Percentiles rank a stretch among this genome's conserved stretches.
Evolutionary conservation across 2,888 invertebrate species (phyloP).

Genomic region (Pseudolycoriella hygida): DNA sequence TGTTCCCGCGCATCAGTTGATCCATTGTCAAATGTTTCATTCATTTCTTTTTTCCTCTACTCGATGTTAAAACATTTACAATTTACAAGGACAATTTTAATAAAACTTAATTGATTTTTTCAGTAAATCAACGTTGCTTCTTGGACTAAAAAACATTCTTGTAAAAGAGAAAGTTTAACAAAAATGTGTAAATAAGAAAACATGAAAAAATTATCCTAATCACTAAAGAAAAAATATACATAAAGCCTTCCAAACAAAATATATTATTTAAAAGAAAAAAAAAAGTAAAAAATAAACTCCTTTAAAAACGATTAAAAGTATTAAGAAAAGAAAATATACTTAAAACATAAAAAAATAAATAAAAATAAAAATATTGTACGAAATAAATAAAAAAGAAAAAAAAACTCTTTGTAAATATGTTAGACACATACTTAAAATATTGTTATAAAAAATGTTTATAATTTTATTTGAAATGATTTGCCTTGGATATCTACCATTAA

Average conservation of each 20-base stretch:
- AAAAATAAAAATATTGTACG: background rate
- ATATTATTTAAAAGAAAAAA: background rate
- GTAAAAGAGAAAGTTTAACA: background rate
- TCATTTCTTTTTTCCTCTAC: too few species aligned
- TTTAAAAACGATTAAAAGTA: background rate
- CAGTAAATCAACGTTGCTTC: conserved; percentile 4
- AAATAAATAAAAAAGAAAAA: background rate
- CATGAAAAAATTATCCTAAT: background rate
- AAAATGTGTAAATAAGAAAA: background rate
- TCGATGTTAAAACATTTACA: background rate
- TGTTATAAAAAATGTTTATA: too few species aligned
- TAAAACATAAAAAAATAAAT: background rate
- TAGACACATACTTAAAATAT: too few species aligned
- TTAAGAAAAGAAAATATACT: background rate
- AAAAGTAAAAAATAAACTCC: background rate
- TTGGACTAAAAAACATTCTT: conserved; percentile 1
- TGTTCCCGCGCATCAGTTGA: too few species aligned
- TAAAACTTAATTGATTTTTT: background rate
- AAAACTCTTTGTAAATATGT: too few species aligned
- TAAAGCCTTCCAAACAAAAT: background rate
- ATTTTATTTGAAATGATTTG: background rate
- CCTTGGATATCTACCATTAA: background rate
- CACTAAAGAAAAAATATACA: background rate
- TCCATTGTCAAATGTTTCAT: too few species aligned
- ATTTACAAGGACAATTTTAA: background rate